phyloP scores from a whole-genome alignment of 2,113 vertebrate genomes.

The Sebastes schlegelii region DNA sequence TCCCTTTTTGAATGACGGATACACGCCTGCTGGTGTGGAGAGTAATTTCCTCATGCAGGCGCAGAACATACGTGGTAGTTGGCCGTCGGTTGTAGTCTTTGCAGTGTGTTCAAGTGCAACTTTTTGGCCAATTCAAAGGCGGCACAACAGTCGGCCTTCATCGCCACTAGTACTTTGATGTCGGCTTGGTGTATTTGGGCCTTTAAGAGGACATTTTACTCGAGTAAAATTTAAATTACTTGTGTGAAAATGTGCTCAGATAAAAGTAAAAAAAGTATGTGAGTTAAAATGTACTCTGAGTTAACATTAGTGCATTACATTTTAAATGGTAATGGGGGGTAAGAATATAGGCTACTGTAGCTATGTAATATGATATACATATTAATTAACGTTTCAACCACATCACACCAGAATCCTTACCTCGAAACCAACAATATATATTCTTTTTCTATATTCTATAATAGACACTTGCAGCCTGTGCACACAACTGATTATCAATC shows the following conservation, averaged over 20 bases:
- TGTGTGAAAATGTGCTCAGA: background rate
- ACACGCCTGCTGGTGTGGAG: too few relatives aligned
- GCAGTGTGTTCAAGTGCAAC: too few relatives aligned
- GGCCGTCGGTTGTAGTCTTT: too few relatives aligned
- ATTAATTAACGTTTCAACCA: background rate
- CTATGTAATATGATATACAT: background rate
- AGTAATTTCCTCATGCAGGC: too few relatives aligned
- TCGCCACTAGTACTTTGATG: too few relatives aligned
- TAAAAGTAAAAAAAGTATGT: background rate
- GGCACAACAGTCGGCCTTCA: too few relatives aligned
- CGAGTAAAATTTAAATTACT: background rate
- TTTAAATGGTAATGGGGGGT: background rate
- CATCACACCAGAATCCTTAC: background rate
- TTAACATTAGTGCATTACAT: background rate
- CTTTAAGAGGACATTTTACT: background rate
- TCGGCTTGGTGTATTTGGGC: too few relatives aligned
- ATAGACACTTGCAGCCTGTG: background rate
- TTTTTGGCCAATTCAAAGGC: too few relatives aligned
- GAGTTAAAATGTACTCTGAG: background rate
- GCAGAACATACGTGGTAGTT: too few relatives aligned
- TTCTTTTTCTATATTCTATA: too few relatives aligned
- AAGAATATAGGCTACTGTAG: background rate
- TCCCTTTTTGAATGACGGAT: too few relatives aligned
- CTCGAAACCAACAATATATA: too few relatives aligned
- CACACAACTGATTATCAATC: background rate